Conservation (phyloP, 2,797 vertebrate species). For the Ficedula albicollis region DNA sequence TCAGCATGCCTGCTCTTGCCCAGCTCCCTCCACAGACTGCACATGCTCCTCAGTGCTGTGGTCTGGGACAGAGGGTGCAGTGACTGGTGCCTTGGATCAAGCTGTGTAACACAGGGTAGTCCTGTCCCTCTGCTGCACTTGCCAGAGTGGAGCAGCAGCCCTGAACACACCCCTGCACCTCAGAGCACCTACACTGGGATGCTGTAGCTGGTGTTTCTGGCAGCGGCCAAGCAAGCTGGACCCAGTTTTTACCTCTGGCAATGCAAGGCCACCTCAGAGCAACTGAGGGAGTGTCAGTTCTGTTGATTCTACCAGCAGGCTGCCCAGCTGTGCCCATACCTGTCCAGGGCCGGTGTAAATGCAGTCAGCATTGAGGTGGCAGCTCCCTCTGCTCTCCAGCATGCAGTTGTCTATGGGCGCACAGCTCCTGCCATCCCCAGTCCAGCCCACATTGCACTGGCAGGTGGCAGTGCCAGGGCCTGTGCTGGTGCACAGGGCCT, state of each 20-base stretch:
- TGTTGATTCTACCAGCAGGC: not conserved
- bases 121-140: not conserved
- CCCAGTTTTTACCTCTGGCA: not conserved
- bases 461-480: conserved; percentile 81
- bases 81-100: not conserved
- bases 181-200: not conserved
- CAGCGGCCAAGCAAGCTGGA: not conserved
- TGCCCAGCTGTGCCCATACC: conserved; percentile 70
- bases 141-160: not conserved
- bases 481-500: conserved; percentile 84
- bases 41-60: not conserved
- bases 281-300: not conserved
- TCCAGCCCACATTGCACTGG: conserved; percentile 88
- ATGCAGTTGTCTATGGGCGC: conserved; percentile 89
- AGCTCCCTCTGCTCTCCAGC: conserved; percentile 82
- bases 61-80: not conserved
- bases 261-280: not conserved
- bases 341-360: conserved; percentile 85
- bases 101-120: not conserved
- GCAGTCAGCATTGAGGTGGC: conserved; percentile 84
- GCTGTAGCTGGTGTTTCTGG: not conserved
- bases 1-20: not conserved
- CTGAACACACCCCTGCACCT: not conserved
- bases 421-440: conserved; percentile 86
- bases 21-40: not conserved